Evolutionary conservation across 2,113 vertebrate genomes (phyloP), one percentile per base, ranked within the genome.

Genomic region (Gymnocephalus cernua): DNA sequence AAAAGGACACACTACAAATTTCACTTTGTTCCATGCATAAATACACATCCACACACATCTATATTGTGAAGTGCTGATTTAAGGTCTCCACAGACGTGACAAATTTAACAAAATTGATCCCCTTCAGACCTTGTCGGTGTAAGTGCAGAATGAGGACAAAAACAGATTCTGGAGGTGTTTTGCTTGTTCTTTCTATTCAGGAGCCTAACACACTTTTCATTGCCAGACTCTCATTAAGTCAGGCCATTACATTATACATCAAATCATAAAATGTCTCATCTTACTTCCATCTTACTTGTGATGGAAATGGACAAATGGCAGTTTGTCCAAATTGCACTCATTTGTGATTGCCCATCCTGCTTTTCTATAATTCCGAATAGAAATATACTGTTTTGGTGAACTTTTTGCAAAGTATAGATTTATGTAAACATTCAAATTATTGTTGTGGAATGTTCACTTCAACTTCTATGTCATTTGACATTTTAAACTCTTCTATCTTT

Each of bases 11-110:
- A 80, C 77, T 41, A 84, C 81, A 90, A 77, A 82, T 56, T 87
- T 83, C 89, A 89, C 85, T 65, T 91, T 86, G 90, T 89, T 91
- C 90, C 94, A 95, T 95, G 94, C 94, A 95, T 94, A 93, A 93
- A 92, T 93, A 93, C 91, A 92, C 91, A 91, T 78, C 79, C 93
- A 91, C 91, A 80, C 92, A 94, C 91, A 87, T 93, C 85, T 93
- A 92, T 74, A 91, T 88, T 77, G 91, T 90, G 89, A 92, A 79
- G 86, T 82, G 85, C 74, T 89, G 71, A 93, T 74, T 69, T 58
- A 35, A 77, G 50, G 77, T 86, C 66, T 87, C 83, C 70, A 85
- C 75, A 84, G 78, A 87, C 85, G 80, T 85, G 83, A 85, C 54
- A 85, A 66, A 73, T 56, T 25, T 80, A 88, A 86, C 54, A 45